Conservation (phyloP, 2,888 invertebrate genomes). For the Crepidodera aurea region DNA sequence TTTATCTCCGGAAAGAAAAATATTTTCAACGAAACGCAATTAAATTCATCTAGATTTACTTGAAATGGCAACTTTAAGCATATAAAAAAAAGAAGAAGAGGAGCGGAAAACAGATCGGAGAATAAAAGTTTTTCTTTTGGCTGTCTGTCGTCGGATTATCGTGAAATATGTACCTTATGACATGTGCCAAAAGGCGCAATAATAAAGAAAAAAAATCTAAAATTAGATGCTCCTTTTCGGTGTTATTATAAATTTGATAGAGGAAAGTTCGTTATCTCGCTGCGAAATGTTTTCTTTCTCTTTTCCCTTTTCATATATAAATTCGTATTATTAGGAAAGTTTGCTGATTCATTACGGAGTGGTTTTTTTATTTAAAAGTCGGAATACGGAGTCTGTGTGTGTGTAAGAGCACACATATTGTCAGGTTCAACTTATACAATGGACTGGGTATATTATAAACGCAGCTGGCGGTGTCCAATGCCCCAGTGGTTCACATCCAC, state of each 20-base stretch:
- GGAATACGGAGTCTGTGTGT: too few species aligned
- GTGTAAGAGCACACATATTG: too few species aligned
- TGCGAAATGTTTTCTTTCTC: conserved; percentile 22
- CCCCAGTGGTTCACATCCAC: too few species aligned
- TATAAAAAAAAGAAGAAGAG: background rate
- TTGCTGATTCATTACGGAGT: conserved; percentile 41
- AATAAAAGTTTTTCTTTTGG: background rate
- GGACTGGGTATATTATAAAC: too few species aligned
- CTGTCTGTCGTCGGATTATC: conserved; percentile 22
- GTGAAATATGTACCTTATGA: conserved; percentile 45
- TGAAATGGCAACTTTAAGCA: background rate
- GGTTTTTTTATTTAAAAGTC: conserved; percentile 15
- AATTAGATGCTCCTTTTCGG: conserved; percentile 33
- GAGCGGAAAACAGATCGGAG: too few species aligned
- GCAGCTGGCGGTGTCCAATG: too few species aligned
- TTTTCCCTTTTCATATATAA: conserved; percentile 40
- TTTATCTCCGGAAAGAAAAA: background rate
- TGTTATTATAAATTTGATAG: conserved; percentile 45
- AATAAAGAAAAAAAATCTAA: conserved; percentile 47
- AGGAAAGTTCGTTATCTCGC: conserved; percentile 41
- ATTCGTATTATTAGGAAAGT: conserved; percentile 50
- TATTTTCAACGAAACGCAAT: too few species aligned
- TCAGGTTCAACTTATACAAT: too few species aligned
- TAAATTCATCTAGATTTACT: background rate
- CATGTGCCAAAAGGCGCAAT: conserved; percentile 50